phyloP scores from a whole-genome alignment of 2,113 vertebrate species.

The Syngnathus floridae region DNA sequence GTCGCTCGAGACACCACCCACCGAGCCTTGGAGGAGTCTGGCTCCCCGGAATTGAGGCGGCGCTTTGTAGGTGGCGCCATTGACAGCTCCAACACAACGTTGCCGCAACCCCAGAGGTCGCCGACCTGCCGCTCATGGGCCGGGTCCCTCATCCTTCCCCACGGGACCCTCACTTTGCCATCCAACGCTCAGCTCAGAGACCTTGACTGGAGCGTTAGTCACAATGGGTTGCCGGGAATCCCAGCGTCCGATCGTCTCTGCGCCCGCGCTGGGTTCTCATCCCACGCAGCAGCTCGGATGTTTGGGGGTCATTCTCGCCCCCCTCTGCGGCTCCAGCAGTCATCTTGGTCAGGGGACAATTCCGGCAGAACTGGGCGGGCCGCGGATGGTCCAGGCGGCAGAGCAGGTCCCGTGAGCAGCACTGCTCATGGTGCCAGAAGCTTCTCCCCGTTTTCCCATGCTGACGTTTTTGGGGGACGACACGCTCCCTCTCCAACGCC shows the following conservation, averaged over 20 bases:
- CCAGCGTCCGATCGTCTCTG: constrained; percentile 58
- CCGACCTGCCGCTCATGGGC: constrained; percentile 55
- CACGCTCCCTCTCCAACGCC: constrained; percentile 47
- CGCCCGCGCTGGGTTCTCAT: constrained; percentile 30
- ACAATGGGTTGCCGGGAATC: constrained; percentile 55
- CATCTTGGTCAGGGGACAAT: constrained; percentile 26
- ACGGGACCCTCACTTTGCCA: constrained; percentile 47
- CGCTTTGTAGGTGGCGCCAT: constrained; percentile 21
- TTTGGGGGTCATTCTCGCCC: background rate
- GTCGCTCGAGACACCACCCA: constrained; percentile 54
- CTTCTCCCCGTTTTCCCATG: constrained; percentile 34
- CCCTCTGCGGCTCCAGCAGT: constrained; percentile 17
- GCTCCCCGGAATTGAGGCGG: constrained; percentile 57
- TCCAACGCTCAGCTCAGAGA: constrained; percentile 35
- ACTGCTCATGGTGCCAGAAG: constrained; percentile 17
- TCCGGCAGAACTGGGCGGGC: constrained; percentile 48
- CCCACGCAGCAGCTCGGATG: constrained; percentile 3
- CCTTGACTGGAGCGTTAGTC: constrained; percentile 27
- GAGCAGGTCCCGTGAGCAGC: background rate
- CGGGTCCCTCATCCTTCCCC: constrained; percentile 52
- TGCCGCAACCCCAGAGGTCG: constrained; percentile 18
- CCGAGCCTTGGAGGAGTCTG: constrained; percentile 62
- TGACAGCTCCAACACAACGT: constrained; percentile 29
- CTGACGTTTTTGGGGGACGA: constrained; percentile 47
- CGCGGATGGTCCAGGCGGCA: constrained; percentile 49